These are phyloP conservation scores for Paralvinella palmiformis DNA, from an alignment of 1,140 invertebrate species.

Conservation along the genomic window DNA sequence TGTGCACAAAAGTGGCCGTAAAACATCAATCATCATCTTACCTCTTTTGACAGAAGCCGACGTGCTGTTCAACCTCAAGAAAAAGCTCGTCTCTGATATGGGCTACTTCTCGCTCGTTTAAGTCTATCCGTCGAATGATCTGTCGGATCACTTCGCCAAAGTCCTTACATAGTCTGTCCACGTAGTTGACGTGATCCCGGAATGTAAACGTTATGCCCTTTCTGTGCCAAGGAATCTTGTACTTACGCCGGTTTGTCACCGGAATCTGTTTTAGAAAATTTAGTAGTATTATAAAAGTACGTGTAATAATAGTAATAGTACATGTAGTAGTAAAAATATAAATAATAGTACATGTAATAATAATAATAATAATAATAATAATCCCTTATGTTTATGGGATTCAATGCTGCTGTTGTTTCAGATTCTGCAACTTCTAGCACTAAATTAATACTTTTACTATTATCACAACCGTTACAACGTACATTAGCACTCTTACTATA, in stretches of 20 bases:
- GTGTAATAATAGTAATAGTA: neutral
- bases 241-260: conserved; percentile 59
- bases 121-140: neutral
- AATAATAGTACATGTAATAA: neutral
- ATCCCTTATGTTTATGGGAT: neutral
- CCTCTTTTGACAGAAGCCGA: conserved; percentile 40
- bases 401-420: neutral
- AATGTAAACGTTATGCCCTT: conserved; percentile 51
- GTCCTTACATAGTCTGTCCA: conserved; percentile 55
- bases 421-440: neutral
- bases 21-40: conserved; percentile 18
- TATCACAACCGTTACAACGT: no score
- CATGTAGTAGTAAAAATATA: neutral
- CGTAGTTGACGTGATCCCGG: conserved; percentile 59
- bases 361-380: neutral
- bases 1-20: neutral
- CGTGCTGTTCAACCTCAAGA: conserved; percentile 56
- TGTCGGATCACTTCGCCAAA: conserved; percentile 49
- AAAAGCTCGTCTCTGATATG: conserved; percentile 48
- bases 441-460: no score
- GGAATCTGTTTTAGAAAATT: conserved; percentile 24
- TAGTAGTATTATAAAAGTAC: no score
- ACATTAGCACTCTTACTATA: no score
- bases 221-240: conserved; percentile 57
- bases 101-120: conserved; percentile 46